Evolutionary conservation across 2,113 vertebrate species (phyloP).

Genomic region (Potamarius usumacintae): DNA sequence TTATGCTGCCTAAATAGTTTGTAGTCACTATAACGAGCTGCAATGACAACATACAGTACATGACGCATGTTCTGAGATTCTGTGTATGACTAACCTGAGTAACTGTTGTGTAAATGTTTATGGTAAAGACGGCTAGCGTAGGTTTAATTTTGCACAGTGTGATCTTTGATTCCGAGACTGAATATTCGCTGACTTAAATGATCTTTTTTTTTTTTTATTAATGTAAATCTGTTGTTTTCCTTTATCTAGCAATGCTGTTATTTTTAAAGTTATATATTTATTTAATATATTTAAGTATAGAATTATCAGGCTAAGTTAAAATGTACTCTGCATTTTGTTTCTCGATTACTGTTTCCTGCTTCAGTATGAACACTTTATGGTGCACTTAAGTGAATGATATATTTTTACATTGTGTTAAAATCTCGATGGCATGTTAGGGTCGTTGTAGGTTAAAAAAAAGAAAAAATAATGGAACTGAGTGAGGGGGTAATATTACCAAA

Average conservation of each 20-base stretch:
- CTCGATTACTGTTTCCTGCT: neutral
- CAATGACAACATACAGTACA: slow-evolving; percentile 41
- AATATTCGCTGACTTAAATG: neutral
- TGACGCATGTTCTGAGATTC: slow-evolving; percentile 13
- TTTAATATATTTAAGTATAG: neutral
- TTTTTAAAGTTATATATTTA: neutral
- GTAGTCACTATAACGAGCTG: slow-evolving; percentile 57
- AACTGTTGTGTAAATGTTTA: neutral
- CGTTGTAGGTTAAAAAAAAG: no score
- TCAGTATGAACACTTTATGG: neutral
- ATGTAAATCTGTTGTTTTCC: neutral
- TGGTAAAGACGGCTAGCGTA: neutral
- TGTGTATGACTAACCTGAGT: neutral
- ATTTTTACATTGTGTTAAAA: neutral
- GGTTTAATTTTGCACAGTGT: neutral
- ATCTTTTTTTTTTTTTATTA: neutral
- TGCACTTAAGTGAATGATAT: neutral
- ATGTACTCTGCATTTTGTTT: neutral
- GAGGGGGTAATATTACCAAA: no score
- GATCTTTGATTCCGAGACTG: neutral
- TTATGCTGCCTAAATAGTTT: slow-evolving; percentile 52
- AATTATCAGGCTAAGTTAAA: neutral
- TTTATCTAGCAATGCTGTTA: neutral
- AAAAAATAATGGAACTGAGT: no score
- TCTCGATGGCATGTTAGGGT: no score